phyloP scores from a whole-genome alignment of 2,113 vertebrate species.

The Okapia johnstoni region DNA sequence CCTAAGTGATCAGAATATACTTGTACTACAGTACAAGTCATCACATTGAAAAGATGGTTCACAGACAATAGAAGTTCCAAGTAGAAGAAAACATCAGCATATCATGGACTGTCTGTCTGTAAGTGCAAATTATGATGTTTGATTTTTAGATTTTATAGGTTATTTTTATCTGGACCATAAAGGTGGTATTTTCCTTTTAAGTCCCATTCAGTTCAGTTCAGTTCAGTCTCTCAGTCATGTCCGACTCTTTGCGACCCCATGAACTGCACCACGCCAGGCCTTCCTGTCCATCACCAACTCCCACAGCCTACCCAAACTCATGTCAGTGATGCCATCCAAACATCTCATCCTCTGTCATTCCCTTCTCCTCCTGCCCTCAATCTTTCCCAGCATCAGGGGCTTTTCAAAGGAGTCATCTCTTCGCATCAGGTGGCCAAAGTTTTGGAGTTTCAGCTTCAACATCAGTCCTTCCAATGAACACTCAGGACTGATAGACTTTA shows the following conservation, averaged over 20 bases:
- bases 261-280: background rate
- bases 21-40: background rate
- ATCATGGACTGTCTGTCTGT: background rate
- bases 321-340: fast-evolving
- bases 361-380: background rate
- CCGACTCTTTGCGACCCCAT: background rate
- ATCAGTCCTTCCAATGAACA: background rate
- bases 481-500: no score
- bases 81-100: background rate
- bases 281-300: background rate
- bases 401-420: background rate
- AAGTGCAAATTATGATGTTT: background rate
- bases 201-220: background rate
- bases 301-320: fast-evolving
- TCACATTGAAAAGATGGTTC: fast-evolving
- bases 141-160: background rate
- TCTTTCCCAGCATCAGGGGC: background rate
- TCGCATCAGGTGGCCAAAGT: background rate
- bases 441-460: background rate
- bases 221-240: background rate
- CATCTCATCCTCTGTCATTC: background rate
- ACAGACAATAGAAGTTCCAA: background rate
- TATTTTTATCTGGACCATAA: background rate
- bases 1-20: background rate
- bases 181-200: background rate